Evolutionary conservation across 2,888 invertebrate species (phyloP), one percentile per base, ranked within the genome.

Genomic region (Piscicola geometra): DNA sequence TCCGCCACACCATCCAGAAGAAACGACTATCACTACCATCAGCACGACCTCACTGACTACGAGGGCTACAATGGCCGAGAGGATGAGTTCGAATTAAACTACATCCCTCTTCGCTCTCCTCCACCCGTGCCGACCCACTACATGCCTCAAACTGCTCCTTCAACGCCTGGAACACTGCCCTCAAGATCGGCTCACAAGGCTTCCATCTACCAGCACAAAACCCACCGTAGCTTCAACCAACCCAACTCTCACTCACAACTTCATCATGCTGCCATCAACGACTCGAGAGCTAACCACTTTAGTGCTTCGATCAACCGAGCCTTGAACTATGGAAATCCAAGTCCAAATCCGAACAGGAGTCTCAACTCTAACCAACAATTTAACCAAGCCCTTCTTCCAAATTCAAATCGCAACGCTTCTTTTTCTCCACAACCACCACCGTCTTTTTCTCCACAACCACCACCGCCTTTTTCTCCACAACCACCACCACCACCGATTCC

Each of bases 31-130:
- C n/a, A 56, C 60, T 56, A 9, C 21, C n/a, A n/a, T n/a, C n/a
- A n/a, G n/a, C 41, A 41, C 41, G 41, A 41, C 41, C 25, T 56
- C 60, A 56, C 60, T 15, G 60, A 56, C 25, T 56, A 56, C n/a
- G 60, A 56, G 60, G 41, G 41, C 41, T 41, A 41, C 15, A 15
- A 41, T 41, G 15, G 41, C 5, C 41, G 41, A 9, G 41, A 41
- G 5, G 60, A 56, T 18, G 60, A 56, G 60, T 56, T 56, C n/a
- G 60, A 56, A 25, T 25, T 56, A n/a, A 56, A 56, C 60, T n/a
- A 18, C 60, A 56, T 56, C n/a, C 25, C 5, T 15, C 60, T 56
- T 25, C 60, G 60, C n/a, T 56, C 60, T 56, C 60, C 60, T 5
- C 5, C 60, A 3, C 5, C 25, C 5, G n/a, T n/a, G 5, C 5